Percentiles rank a stretch among this genome's conserved stretches.
These are phyloP conservation scores for Nyctalus aviator DNA, from an alignment of 2,797 vertebrate species.

Conservation along the genomic window DNA sequence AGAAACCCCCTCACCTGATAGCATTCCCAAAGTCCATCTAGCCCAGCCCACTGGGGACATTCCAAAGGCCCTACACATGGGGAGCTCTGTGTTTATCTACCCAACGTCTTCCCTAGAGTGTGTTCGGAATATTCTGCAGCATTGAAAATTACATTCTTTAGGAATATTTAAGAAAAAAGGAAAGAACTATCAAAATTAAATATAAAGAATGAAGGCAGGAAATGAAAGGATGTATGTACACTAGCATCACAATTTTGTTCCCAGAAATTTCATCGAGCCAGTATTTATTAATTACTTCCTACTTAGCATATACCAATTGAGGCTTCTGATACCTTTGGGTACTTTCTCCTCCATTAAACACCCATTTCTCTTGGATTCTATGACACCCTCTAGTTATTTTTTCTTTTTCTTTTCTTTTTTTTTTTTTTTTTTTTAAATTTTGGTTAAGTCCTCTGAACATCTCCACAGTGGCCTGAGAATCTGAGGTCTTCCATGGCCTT, in stretches of 20 bases:
- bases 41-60: not conserved
- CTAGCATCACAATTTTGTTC: not conserved
- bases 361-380: not conserved
- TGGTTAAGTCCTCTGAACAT: not conserved
- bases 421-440: not conserved
- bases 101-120: not conserved
- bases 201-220: not conserved
- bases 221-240: not conserved
- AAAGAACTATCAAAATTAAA: not conserved
- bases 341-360: not conserved
- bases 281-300: not conserved
- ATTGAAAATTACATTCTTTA: not conserved
- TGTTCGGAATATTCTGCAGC: not conserved
- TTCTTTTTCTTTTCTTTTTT: not conserved
- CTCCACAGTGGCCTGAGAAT: not conserved
- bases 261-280: not conserved
- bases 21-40: not conserved
- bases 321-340: not conserved
- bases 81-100: not conserved
- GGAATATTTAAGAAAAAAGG: not conserved
- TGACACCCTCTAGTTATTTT: not conserved
- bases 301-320: not conserved
- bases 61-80: not conserved
- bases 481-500: not conserved
- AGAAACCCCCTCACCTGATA: not conserved